Percentiles rank a stretch among this genome's conserved stretches.
Evolutionary conservation across 2,888 invertebrate species (phyloP).

Genomic region (Heteromurus nitidus): DNA sequence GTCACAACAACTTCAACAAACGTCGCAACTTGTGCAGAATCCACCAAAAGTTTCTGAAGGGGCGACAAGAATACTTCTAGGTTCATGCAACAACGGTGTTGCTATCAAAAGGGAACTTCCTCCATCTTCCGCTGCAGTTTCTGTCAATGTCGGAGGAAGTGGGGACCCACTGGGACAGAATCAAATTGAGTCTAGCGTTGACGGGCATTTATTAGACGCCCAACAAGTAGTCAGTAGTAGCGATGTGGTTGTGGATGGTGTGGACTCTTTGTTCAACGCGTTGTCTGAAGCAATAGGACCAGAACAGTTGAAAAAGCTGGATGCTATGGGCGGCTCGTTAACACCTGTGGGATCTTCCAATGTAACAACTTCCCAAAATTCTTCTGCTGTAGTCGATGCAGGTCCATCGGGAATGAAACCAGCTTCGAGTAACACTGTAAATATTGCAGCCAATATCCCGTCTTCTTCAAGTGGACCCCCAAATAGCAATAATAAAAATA

Average conservation of each 20-base stretch:
- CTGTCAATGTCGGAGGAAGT: not conserved
- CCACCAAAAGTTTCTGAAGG: conserved; percentile 30
- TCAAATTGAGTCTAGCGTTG: not conserved
- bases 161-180: conserved; percentile 11
- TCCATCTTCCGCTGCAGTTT: not conserved
- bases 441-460: conserved; percentile 16
- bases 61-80: conserved; percentile 38
- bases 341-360: conserved; percentile 31
- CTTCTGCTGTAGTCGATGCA: conserved; percentile 20
- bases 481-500: conserved; percentile 41
- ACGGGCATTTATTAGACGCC: conserved; percentile 28
- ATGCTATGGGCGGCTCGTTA: conserved; percentile 51
- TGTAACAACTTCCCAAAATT: conserved; percentile 47
- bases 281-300: conserved; percentile 66
- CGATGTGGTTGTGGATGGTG: conserved; percentile 53
- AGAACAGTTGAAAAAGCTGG: conserved; percentile 65
- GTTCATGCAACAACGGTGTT: conserved; percentile 42
- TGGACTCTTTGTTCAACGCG: conserved; percentile 66
- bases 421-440: conserved; percentile 11
- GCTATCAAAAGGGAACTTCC: conserved; percentile 44
- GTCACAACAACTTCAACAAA: conserved; percentile 23
- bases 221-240: conserved; percentile 30
- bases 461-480: conserved; percentile 21
- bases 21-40: conserved; percentile 13
- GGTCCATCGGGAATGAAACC: conserved; percentile 25